Base-by-base conservation (phyloP, 2,888 invertebrate species). In the Pachycephus smyrnensis region DNA sequence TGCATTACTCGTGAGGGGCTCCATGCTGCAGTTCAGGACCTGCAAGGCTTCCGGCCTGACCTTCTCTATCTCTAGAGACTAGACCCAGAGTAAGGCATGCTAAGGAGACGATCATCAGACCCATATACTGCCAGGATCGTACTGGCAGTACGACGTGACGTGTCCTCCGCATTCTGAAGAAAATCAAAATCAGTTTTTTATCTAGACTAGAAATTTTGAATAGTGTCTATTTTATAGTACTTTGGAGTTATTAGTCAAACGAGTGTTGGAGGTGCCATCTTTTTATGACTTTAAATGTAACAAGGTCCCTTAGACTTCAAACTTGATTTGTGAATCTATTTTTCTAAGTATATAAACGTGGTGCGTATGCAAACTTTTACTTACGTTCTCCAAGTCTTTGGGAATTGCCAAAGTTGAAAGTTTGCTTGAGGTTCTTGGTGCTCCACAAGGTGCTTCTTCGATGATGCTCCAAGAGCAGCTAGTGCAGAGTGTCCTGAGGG, bases 11-110 rank as follows among this genome's bases (percentile, higher is more conserved):
- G 76, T 90, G 90, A 0, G 90, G 90, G 37, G 90, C 90, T 74
- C 82, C 85, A 69, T 91, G 90, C 81, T 86, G 80, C 30, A 91
- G 84, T 83, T 91, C 90, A 4, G 91, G 90, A 80, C 90, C 89
- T 11, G 88, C 89, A 6, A 91, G 84, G 77, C 87, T 90, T 77
- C 89, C 91, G 32, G 90, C 87, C 77, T 87, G 87, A 75, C 90
- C 90, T 82, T 89, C 90, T 32, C 90, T 87, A 76, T 90, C 91
- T 33, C 91, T 84, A 32, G 90, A 89, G 30, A 90, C 89, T 37
- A 86, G 84, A 30, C 91, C 91, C 15, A 91, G 82, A 0, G 91
- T 90, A 37, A 90, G 80, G 73, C 91, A 91, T 30, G 90, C 89
- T 6, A 91, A 83, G 15, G 91, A 91, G 30, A 91, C 89, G 31